Percentiles rank a stretch among this genome's conserved stretches.
phyloP scores from a whole-genome alignment of 1,140 invertebrate species.

The Homalodisca vitripennis region DNA sequence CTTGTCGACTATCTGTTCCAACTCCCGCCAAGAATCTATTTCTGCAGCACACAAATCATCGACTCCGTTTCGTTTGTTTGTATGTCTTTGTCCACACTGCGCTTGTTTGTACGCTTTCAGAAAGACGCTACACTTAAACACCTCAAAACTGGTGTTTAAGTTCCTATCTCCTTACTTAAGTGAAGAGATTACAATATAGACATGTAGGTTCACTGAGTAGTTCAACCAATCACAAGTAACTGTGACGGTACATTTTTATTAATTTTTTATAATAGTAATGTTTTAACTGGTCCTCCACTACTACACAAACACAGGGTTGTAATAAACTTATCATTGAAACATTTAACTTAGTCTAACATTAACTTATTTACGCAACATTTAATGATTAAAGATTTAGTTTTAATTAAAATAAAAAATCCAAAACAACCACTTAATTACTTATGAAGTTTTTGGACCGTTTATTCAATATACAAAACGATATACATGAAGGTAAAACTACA shows the following conservation, averaged over 20 bases:
- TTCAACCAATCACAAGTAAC: background rate
- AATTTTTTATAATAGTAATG: background rate
- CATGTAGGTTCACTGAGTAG: background rate
- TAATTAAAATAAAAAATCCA: too few relatives aligned
- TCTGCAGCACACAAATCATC: constrained; percentile 14
- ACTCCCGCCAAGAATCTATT: constrained; percentile 24
- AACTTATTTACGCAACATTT: too few relatives aligned
- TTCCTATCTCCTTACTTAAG: too few relatives aligned
- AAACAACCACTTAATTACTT: too few relatives aligned
- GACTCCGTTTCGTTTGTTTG: constrained; percentile 19
- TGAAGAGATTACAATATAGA: background rate
- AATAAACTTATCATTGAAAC: too few relatives aligned
- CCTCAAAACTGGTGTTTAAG: background rate
- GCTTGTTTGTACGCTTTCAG: background rate
- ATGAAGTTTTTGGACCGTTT: too few relatives aligned
- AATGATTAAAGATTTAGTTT: too few relatives aligned
- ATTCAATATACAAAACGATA: too few relatives aligned
- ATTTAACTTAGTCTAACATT: too few relatives aligned
- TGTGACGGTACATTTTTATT: background rate
- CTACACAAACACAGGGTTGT: too few relatives aligned
- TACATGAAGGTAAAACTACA: too few relatives aligned
- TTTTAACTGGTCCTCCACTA: background rate
- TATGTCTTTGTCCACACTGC: background rate
- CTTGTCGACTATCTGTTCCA: constrained; percentile 8
- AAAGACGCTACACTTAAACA: background rate